Percentiles rank a stretch among this genome's conserved stretches.
Evolutionary conservation across 2,113 vertebrate genomes (phyloP).

Genomic region (Nothocercus nigrocapillus): DNA sequence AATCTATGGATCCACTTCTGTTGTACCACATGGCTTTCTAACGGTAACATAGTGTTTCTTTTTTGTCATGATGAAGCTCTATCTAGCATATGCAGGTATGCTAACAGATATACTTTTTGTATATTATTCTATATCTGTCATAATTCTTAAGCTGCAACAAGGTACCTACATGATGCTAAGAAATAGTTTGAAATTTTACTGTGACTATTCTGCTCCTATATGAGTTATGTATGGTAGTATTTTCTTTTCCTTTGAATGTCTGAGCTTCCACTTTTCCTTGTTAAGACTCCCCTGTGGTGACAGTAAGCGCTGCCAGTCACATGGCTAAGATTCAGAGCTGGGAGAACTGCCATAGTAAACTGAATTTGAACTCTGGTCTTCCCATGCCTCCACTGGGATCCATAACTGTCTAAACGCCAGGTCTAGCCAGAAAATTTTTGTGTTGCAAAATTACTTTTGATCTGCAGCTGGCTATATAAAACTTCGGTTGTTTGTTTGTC

Average conservation of each 20-base stretch:
- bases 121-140: not conserved
- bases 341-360: slow-evolving; percentile 74
- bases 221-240: slow-evolving; percentile 31
- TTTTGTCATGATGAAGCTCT: not conserved
- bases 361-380: slow-evolving; percentile 75
- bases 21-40: not conserved
- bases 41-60: not conserved
- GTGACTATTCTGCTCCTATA: not conserved
- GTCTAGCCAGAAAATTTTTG: slow-evolving; percentile 67
- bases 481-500: slow-evolving; percentile 53
- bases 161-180: not conserved
- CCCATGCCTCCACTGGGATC: slow-evolving; percentile 71
- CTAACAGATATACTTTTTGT: not conserved
- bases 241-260: slow-evolving; percentile 59
- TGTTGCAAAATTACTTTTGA: slow-evolving; percentile 71
- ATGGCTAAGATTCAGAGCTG: slow-evolving; percentile 72
- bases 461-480: slow-evolving; percentile 66
- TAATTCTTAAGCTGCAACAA: not conserved
- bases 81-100: not conserved
- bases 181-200: not conserved
- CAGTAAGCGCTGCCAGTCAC: slow-evolving; percentile 72
- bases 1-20: not conserved
- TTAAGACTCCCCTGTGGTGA: slow-evolving; percentile 73
- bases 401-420: slow-evolving; percentile 71
- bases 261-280: slow-evolving; percentile 68